phyloP scores from a whole-genome alignment of 2,113 vertebrate species.

The Indicator indicator region DNA sequence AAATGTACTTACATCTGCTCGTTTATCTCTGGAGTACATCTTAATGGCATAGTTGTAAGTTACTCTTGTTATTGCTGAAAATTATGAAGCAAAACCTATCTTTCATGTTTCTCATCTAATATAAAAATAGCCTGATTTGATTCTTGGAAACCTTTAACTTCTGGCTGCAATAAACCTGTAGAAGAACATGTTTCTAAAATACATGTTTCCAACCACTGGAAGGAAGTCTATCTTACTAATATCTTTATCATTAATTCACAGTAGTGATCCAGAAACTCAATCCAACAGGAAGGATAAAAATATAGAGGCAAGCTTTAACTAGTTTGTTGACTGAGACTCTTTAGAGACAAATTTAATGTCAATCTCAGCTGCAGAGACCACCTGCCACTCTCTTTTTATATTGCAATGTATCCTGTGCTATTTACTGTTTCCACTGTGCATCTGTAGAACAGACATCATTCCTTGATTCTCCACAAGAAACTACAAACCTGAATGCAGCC shows the following conservation, averaged over 20 bases:
- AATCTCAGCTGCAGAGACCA: neutral
- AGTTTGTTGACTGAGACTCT: slow-evolving; percentile 45
- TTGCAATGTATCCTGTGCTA: neutral
- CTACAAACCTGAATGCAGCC: neutral
- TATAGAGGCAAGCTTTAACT: slow-evolving; percentile 49
- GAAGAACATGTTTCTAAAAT: slow-evolving; percentile 53
- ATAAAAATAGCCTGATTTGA: slow-evolving; percentile 34
- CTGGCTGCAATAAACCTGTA: slow-evolving; percentile 22
- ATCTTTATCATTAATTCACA: slow-evolving; percentile 51
- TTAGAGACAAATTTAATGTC: slow-evolving; percentile 24
- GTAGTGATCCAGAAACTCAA: slow-evolving; percentile 59
- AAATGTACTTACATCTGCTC: slow-evolving; percentile 17
- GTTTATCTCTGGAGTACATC: neutral
- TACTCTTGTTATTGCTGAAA: slow-evolving; percentile 16
- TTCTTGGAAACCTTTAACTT: slow-evolving; percentile 65
- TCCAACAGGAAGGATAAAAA: slow-evolving; percentile 60
- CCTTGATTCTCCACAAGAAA: neutral
- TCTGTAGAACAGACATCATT: neutral
- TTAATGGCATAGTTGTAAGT: neutral
- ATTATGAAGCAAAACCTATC: slow-evolving; percentile 3
- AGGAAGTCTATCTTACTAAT: slow-evolving; percentile 56
- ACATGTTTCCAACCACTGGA: slow-evolving; percentile 37
- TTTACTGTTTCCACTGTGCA: neutral
- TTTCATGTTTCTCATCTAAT: slow-evolving; percentile 13
- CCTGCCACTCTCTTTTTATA: neutral